phyloP scores from a whole-genome alignment of 2,888 invertebrate genomes.

The Harmothoe impar region DNA sequence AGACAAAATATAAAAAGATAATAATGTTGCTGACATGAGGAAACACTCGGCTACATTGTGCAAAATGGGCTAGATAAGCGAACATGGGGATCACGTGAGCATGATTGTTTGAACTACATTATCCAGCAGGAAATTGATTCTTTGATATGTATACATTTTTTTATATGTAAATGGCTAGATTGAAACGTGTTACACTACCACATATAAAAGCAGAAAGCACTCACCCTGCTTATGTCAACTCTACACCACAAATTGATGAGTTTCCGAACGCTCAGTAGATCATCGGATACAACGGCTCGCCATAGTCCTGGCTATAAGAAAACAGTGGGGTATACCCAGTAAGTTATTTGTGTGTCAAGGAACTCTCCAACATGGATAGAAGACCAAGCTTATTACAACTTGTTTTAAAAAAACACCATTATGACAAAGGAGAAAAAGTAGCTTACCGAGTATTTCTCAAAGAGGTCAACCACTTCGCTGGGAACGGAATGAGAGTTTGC shows the following conservation, averaged over 20 bases:
- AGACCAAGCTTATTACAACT: too few relatives aligned
- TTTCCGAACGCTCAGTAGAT: conserved; percentile 76
- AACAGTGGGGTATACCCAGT: neutral
- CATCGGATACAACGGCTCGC: conserved; percentile 78
- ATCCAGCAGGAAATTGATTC: too few relatives aligned
- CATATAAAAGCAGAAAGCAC: neutral
- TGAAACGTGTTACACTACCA: too few relatives aligned
- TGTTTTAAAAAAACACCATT: too few relatives aligned
- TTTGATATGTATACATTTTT: neutral
- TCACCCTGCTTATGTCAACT: conserved; percentile 76
- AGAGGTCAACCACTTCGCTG: conserved; percentile 70
- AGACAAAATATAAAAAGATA: neutral
- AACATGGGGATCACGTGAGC: too few relatives aligned
- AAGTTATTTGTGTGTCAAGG: too few relatives aligned
- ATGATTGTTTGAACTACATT: too few relatives aligned
- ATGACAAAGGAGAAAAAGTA: neutral
- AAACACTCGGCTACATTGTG: too few relatives aligned
- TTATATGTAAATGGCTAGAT: neutral
- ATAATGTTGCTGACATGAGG: too few relatives aligned
- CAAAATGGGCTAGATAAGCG: too few relatives aligned
- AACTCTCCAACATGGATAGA: too few relatives aligned
- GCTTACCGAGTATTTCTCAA: conserved; percentile 73
- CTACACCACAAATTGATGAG: conserved; percentile 80
- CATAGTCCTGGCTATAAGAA: conserved; percentile 79
- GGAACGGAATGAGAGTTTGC: conserved; percentile 1